These are phyloP conservation scores for Nothoprocta pentlandii DNA, from an alignment of 2,113 vertebrate genomes.

Conservation along the genomic window DNA sequence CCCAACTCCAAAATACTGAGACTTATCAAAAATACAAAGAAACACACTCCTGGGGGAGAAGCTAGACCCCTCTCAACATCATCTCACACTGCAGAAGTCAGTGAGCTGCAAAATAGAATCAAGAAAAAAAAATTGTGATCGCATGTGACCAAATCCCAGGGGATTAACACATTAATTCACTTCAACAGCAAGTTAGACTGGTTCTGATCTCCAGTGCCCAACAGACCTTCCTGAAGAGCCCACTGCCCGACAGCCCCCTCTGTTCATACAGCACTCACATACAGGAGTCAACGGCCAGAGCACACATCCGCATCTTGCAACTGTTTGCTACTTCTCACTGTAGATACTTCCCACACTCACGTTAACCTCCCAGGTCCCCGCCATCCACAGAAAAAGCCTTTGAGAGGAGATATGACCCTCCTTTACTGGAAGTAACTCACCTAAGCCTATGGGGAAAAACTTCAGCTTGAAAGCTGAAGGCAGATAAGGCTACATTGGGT, in stretches of 20 bases:
- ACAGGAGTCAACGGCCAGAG: neutral
- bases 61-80: neutral
- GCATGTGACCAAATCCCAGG: neutral
- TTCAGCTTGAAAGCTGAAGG: neutral
- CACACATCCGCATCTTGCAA: neutral
- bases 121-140: neutral
- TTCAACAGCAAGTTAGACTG: neutral
- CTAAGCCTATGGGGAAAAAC: neutral
- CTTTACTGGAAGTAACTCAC: neutral
- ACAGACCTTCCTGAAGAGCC: neutral
- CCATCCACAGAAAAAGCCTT: neutral
- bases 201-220: neutral
- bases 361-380: neutral
- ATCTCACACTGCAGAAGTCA: neutral
- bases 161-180: neutral
- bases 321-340: neutral
- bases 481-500: neutral
- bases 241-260: neutral
- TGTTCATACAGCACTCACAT: neutral
- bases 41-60: fast-evolving
- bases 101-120: neutral
- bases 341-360: neutral
- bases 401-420: neutral
- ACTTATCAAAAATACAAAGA: neutral
- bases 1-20: neutral